Conservation (phyloP, 2,797 vertebrate genomes). For the Hyperoplus immaculatus region DNA sequence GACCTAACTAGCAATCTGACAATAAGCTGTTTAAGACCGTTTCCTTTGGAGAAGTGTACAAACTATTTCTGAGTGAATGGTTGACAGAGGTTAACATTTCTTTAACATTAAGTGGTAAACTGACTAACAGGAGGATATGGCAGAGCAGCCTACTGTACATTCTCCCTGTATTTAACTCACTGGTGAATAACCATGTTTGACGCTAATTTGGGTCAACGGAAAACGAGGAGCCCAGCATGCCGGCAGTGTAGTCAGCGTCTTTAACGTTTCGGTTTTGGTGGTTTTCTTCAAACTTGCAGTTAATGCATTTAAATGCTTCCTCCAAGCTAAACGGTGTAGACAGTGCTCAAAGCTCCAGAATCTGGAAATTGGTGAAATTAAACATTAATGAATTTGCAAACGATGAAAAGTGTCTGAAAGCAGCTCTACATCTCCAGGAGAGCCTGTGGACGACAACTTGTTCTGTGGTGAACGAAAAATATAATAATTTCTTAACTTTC, state of each 20-base stretch:
- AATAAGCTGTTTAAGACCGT: neutral
- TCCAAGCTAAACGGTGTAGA: constrained; percentile 29
- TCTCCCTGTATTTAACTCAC: constrained; percentile 61
- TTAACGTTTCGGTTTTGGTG: constrained; percentile 48
- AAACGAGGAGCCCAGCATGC: constrained; percentile 48
- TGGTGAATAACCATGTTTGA: constrained; percentile 60
- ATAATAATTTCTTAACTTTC: neutral
- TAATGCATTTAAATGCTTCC: constrained; percentile 60
- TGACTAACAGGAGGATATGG: constrained; percentile 63
- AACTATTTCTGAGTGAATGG: constrained; percentile 25
- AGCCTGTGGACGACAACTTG: neutral
- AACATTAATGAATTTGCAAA: too few relatives aligned
- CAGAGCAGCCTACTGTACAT: constrained; percentile 39
- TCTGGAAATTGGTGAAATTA: neutral
- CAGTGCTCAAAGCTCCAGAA: constrained; percentile 29
- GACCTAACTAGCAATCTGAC: neutral
- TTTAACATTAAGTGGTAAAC: constrained; percentile 45
- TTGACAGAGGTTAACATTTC: constrained; percentile 47
- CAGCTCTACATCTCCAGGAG: constrained; percentile 5
- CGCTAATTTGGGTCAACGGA: constrained; percentile 63
- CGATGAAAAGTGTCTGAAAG: constrained; percentile 1
- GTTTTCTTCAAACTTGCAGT: constrained; percentile 48
- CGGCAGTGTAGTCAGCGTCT: constrained; percentile 64
- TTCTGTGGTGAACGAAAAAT: neutral
- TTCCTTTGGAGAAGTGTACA: constrained; percentile 17